A percentile compares a stretch with the other conserved stretches of the same genome.
Evolutionary conservation across 2,113 vertebrate species (phyloP).

Genomic region (Macrotus californicus): DNA sequence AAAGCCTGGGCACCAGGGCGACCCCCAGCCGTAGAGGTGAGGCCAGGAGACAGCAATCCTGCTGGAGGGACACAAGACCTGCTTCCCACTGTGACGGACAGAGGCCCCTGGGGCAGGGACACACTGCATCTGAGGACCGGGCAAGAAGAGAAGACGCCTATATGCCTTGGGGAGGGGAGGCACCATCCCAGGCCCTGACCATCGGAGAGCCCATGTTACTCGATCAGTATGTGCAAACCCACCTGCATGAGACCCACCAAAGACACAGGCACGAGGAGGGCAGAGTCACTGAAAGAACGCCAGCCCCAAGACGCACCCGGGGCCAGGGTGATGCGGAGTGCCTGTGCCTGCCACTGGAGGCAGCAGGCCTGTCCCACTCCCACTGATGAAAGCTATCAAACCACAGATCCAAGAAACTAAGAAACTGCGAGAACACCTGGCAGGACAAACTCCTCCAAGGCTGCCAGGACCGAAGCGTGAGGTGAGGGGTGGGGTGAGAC

Average conservation of each 20-base stretch:
- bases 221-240: too few species aligned
- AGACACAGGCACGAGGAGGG: not conserved
- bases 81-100: not conserved
- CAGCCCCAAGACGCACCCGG: too few species aligned
- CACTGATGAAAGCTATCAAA: not conserved
- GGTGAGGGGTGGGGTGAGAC: too few species aligned
- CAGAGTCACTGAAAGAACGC: not conserved
- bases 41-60: not conserved
- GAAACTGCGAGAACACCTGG: not conserved
- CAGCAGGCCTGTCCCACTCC: not conserved
- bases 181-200: too few species aligned
- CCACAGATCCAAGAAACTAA: not conserved
- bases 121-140: too few species aligned
- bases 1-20: too few species aligned
- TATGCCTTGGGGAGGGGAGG: not conserved
- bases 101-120: not conserved
- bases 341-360: too few species aligned
- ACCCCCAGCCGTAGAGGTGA: not conserved
- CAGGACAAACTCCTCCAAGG: not conserved
- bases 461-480: too few species aligned
- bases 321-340: too few species aligned
- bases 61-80: not conserved
- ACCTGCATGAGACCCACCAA: not conserved
- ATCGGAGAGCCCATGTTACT: not conserved
- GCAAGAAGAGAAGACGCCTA: not conserved